These are phyloP conservation scores for Rhagophthalmus giganteus DNA, from an alignment of 2,888 invertebrate species.

Conservation along the genomic window DNA sequence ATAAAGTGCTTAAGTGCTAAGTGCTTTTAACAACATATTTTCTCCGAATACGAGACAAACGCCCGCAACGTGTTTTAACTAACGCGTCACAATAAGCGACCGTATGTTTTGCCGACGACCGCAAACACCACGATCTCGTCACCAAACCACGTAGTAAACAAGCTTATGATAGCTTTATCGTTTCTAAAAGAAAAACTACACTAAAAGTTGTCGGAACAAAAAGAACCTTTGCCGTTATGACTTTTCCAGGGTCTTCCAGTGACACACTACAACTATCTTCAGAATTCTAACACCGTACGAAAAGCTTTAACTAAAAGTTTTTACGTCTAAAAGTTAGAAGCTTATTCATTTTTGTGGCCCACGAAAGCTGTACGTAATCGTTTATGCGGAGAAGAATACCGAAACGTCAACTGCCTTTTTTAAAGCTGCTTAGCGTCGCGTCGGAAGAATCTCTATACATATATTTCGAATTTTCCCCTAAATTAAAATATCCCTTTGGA, in stretches of 20 bases:
- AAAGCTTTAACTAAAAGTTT: constrained; percentile 22
- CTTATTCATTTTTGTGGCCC: constrained; percentile 21
- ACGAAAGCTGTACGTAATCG: constrained; percentile 16
- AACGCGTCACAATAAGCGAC: no score
- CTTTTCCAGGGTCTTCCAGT: constrained; percentile 10
- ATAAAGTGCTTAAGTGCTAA: no score
- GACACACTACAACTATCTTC: constrained; percentile 20
- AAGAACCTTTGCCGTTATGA: constrained; percentile 17
- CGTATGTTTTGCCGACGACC: no score
- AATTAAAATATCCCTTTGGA: constrained; percentile 1
- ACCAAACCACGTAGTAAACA: no score
- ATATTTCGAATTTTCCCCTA: background rate
- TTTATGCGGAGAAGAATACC: constrained; percentile 20
- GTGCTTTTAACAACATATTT: no score
- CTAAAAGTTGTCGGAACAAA: constrained; percentile 11
- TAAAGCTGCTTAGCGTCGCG: constrained; percentile 3
- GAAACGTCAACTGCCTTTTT: constrained; percentile 1
- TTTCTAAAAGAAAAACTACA: background rate
- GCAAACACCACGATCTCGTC: no score
- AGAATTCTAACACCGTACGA: constrained; percentile 15
- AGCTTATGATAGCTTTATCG: no score
- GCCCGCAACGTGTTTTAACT: no score
- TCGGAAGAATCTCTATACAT: constrained; percentile 2
- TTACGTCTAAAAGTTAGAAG: constrained; percentile 21
- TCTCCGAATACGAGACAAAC: no score